A percentile compares a stretch with the other conserved stretches of the same genome.
Conservation (phyloP, 2,113 vertebrate species). For the Echinops telfairi region DNA sequence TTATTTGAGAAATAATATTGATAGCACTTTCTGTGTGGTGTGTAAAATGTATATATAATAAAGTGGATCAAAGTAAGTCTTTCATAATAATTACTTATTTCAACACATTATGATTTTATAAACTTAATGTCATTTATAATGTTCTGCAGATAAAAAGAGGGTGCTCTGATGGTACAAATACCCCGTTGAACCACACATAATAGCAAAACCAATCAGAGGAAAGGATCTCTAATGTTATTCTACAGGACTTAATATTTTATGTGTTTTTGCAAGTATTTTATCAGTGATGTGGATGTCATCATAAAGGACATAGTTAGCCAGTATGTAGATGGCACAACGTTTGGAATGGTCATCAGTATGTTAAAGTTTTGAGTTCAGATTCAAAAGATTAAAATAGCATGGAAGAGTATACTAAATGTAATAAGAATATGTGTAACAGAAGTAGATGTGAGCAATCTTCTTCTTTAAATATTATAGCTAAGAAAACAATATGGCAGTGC, state of each 20-base stretch:
- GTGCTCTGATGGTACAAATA: background rate
- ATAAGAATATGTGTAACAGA: conserved; percentile 6
- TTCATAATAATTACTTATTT: conserved; percentile 53
- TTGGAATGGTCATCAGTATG: background rate
- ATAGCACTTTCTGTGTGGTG: background rate
- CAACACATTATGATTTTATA: conserved; percentile 27
- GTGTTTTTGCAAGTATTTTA: background rate
- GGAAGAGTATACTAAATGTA: conserved; percentile 21
- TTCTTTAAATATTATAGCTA: background rate
- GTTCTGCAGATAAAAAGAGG: conserved; percentile 9
- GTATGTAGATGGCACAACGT: background rate
- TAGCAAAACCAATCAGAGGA: background rate
- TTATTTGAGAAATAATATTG: conserved; percentile 22
- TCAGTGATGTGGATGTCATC: conserved; percentile 33
- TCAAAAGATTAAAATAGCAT: conserved; percentile 53
- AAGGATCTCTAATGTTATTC: background rate
- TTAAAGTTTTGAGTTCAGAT: conserved; percentile 1
- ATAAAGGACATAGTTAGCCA: conserved; percentile 19
- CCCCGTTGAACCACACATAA: background rate
- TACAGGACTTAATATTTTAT: background rate
- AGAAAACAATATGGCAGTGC: background rate
- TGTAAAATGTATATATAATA: background rate
- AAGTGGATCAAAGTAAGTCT: background rate
- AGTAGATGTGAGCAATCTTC: background rate
- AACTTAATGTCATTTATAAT: background rate